Evolutionary conservation across 2,113 vertebrate species (phyloP), one percentile per base, ranked within the genome.

Genomic region (Vulpes lagopus): DNA sequence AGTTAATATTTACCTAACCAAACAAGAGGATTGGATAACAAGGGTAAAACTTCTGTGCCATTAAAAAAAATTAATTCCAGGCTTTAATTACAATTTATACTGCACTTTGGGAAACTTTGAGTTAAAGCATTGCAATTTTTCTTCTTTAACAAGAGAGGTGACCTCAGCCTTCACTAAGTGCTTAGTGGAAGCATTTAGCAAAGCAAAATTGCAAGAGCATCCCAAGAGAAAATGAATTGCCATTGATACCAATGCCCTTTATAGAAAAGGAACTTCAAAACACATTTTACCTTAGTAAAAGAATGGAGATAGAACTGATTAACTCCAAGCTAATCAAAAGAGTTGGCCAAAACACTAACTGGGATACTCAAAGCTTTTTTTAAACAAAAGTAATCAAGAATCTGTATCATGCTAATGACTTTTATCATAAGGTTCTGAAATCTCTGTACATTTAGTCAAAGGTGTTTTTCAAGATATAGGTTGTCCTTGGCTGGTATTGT

Each of bases 71-170:
- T 85, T 89, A 94, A 95, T 81, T 94, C 38, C 59, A 43, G 30
- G 17, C 8, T 95, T 94, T 94, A 90, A 87, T 96, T 96, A 81
- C 38, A 16, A 95, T 91, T 96, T 97, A 73, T 30, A 73, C 22
- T 85, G 64, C 64, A 95, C 76, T 96, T 92, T 92, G 89, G 89
- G n/a, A 96, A 97, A 92, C 38, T 95, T 16, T 95, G 94, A 96
- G 96, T 97, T 97, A 97, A 98, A 97, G 43, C 51, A 8, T 86
- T 95, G 85, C 92, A 96, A 96, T 43, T 97, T 96, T 97, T 96
- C 95, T 96, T 97, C 94, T 97, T 97, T 96, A 97, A 95, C 79
- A 97, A 97, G 57, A 97, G 87, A 97, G 79, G 89, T 97, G 74
- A 91, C 62, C 94, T 91, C 84, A 97, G 92, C 80, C 98, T 98